Base-by-base conservation (phyloP, 1,140 invertebrate genomes). In the Homalodisca vitripennis region DNA sequence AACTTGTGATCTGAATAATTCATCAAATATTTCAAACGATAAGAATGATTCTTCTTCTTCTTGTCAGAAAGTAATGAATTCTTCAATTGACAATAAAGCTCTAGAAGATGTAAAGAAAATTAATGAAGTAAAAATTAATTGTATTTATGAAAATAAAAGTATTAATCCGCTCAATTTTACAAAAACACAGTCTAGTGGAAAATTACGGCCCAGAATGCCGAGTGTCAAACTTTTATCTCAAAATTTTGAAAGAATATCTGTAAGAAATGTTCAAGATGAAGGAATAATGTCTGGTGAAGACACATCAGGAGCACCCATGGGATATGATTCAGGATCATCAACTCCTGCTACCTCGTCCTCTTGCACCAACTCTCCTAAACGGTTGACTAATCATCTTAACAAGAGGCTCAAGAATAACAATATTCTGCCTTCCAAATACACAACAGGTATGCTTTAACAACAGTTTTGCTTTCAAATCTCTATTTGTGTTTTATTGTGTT, bases 351-450 rank as follows among this genome's bases (percentile, higher is more conserved):
- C 86, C 0, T 84, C 85, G 27, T 87, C 86, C 0, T 87, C 86
- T 73, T 86, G 85, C 51, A 83, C 86, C 0, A 87, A 87, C 73
- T 87, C 86, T 1, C 87, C 87, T 0, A 88, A 88, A 79, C 78
- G 86, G 32, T 79, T 87, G 80, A 75, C 79, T 79, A 46, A 78
- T 82, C 66, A 76, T 68, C 71, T 75, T 79, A 81, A 72, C 74
- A 81, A 72, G 74, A 74, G 70, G 72, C 76, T 71, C 78, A 80
- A 67, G 79, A 73, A 77, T 81, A 67, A 81, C 79, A 48, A 81
- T 81, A 71, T 77, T 73, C 83, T 76, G 78, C 84, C 72, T 77
- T 82, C 74, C 78, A 84, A 77, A 82, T 83, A 69, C 80, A 74
- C 82, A 79, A 22, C 78, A 82, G 77, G 82, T 78, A 73, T 73